These are phyloP conservation scores for Anomalospiza imberbis DNA, from an alignment of 2,797 vertebrate genomes.

Conservation along the genomic window DNA sequence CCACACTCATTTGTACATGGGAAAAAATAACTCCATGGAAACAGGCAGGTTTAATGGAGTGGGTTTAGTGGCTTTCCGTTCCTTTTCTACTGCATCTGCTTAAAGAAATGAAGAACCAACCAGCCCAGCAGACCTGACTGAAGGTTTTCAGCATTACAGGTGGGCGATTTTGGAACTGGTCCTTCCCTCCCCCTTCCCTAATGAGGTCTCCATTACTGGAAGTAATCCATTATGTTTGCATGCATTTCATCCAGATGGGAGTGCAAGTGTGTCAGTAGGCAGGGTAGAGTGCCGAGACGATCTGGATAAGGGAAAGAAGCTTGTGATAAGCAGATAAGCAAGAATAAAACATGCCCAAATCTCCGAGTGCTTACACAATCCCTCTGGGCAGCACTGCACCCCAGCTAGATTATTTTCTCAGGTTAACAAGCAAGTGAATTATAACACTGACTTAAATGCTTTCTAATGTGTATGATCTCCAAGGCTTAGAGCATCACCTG, in stretches of 20 bases:
- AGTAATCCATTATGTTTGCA: not conserved
- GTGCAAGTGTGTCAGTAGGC: conserved; percentile 40
- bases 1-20: not conserved
- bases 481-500: conserved; percentile 8
- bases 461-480: conserved; percentile 58
- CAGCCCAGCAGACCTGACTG: not conserved
- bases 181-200: not conserved
- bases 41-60: not conserved
- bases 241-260: conserved; percentile 37
- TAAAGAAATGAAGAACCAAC: not conserved
- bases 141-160: not conserved
- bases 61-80: not conserved
- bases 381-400: not conserved
- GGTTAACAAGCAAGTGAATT: conserved; percentile 37
- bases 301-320: conserved; percentile 51
- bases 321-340: conserved; percentile 64
- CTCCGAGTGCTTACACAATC: not conserved
- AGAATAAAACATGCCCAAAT: conserved; percentile 35
- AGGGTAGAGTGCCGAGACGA: not conserved
- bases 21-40: not conserved
- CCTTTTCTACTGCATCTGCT: not conserved
- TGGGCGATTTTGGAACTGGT: not conserved
- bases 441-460: conserved; percentile 53
- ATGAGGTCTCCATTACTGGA: not conserved
- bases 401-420: conserved; percentile 33